phyloP scores from a whole-genome alignment of 2,888 invertebrate genomes.

The Hirtodrosophila alboralis region DNA sequence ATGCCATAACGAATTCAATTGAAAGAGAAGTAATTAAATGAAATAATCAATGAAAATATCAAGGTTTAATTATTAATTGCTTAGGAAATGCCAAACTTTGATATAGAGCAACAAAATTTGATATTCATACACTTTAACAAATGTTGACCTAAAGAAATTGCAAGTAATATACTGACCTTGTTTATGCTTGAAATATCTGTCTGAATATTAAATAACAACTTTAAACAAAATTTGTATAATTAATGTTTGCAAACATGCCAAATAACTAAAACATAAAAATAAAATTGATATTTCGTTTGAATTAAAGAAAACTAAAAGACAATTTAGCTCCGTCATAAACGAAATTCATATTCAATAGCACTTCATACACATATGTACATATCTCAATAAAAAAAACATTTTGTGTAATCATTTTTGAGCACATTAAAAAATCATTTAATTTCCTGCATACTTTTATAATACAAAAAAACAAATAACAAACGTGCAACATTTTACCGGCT shows the following conservation, averaged over 20 bases:
- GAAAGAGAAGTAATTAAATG: too few species aligned
- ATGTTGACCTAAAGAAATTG: slow-evolving; percentile 47
- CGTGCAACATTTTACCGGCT: slow-evolving; percentile 53
- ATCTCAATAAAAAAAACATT: slow-evolving; percentile 18
- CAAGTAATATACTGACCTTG: slow-evolving; percentile 72
- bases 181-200: slow-evolving; percentile 25
- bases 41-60: slow-evolving; percentile 18
- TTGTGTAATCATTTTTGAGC: slow-evolving; percentile 43
- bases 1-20: slow-evolving; percentile 34
- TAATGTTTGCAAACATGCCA: slow-evolving; percentile 26
- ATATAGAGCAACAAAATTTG: slow-evolving; percentile 13
- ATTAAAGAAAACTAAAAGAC: slow-evolving; percentile 43
- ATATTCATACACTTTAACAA: slow-evolving; percentile 25
- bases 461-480: slow-evolving; percentile 33
- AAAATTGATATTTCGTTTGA: slow-evolving; percentile 40
- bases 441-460: slow-evolving; percentile 54
- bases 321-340: slow-evolving; percentile 40
- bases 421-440: slow-evolving; percentile 75
- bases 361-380: too few species aligned
- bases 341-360: slow-evolving; percentile 50
- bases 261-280: slow-evolving; percentile 36
- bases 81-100: slow-evolving; percentile 27
- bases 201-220: slow-evolving; percentile 29
- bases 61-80: slow-evolving; percentile 28
- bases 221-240: slow-evolving; percentile 40